Base-by-base conservation (phyloP, 2,113 vertebrate species). In the Deroptyus accipitrinus region DNA sequence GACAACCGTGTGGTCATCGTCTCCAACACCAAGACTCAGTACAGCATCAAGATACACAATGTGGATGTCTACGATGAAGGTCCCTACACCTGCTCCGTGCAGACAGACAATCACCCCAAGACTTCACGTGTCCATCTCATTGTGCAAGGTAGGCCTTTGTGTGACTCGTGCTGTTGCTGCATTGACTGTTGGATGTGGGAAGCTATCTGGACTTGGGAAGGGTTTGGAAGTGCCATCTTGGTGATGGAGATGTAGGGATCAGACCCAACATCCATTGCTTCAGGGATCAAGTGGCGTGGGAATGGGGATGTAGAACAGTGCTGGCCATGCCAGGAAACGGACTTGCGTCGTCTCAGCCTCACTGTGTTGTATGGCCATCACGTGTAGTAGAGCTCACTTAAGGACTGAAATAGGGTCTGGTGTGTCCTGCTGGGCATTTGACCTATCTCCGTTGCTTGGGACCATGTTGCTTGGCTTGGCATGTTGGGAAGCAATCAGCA, bases 41-140 rank as follows among this genome's bases (percentile, higher is more conserved):
- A 99, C 98, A 99, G 99, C 98, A 99, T 99, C 97, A 98, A 98
- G 98, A 99, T 99, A 95, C 98, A 98, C 86, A 98, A 99, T 0
- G 99, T 99, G 78, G 98, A 99, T 10, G 88, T 99, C 10, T 99
- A 99, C 0, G 99, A 99, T 6, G 99, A 99, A 81, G 99, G 99
- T 7, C 99, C 99, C 5, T 99, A 99, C 31, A 98, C 99, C 79
- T 99, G 99, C 98, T 99, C 99, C 0, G 98, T 99, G 92, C 99
- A 99, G 96, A 99, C 99, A 31, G 99, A 99, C 98, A 99, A 99
- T 98, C 99, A 99, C 72, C 99, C 99, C 77, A 99, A 99, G 93
- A 99, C 99, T 3, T 99, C 99, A 0, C 98, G 98, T 4, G 99
- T 99, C 41, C 99, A 99, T 54, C 98, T 99, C 97, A 99, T 99